Base-by-base conservation (phyloP, 1,140 invertebrate genomes). In the Colletes latitarsis region DNA sequence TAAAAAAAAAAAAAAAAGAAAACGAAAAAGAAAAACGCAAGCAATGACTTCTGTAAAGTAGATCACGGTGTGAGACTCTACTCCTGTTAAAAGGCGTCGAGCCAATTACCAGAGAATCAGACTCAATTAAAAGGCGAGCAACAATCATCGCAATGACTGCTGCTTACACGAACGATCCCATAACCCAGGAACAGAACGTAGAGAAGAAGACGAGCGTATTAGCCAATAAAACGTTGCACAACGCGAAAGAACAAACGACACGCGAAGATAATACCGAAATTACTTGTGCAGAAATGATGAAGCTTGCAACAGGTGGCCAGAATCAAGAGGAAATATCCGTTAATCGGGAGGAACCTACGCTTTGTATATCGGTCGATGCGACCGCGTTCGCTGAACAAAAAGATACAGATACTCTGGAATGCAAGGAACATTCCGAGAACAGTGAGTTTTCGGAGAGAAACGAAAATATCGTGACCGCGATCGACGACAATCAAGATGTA, bases 111-210 rank as follows among this genome's bases (percentile, higher is more conserved):
- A 60, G 53, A 9, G 72, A 80, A 80, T 80, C 78, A 68, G 72
- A 46, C 55, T 74, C 71, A 80, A 80, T 80, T 80, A 74, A 74
- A 80, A 80, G 78, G 78, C 75, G 60, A 60, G 68, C 62, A 70
- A 69, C 63, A 68, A 81, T 75, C 46, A 39, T 62, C 64, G 62
- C 77, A 14, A 87, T 87, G 85, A 86, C 84, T 68, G 77, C 84
- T 19, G 84, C 84, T 30, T 87, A 83, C 17, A 53, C 85, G 46
- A 71, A 77, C 68, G 19, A 77, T 75, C 53, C 53, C 4, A 53
- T 67, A 21, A 60, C n/a, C 19, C 71, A 80, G 30, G 71, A 74
- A 41, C 71, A 67, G 41, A 72, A 57, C 30, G 69, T n/a, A 21
- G 71, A 72, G 63, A 82, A 77, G 74, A 81, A 75, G 64, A 66